A percentile compares a stretch with the other conserved stretches of the same genome.
Evolutionary conservation across 2,888 invertebrate species (phyloP).

Genomic region (Cephus pulcher): DNA sequence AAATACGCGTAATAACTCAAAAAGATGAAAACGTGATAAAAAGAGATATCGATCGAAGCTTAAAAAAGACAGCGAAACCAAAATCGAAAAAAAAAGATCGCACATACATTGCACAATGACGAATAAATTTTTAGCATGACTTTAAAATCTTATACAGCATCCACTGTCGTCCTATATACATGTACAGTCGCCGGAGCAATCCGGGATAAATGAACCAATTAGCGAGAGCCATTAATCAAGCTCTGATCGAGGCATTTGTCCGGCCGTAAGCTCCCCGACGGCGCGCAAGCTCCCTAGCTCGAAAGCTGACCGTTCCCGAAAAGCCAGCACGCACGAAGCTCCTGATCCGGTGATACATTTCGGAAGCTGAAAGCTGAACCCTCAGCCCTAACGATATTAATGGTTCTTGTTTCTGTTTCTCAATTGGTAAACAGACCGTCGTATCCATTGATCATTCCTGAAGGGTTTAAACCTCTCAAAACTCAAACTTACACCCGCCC

Average conservation of each 20-base stretch:
- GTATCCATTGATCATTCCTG: not conserved
- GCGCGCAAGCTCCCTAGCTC: not conserved
- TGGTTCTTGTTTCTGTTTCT: slow-evolving; percentile 4
- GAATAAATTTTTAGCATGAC: too few relatives aligned
- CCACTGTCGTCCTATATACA: not conserved
- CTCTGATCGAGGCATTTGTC: slow-evolving; percentile 25
- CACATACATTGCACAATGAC: not conserved
- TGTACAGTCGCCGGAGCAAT: not conserved
- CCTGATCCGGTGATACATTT: slow-evolving; percentile 7
- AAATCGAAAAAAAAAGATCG: not conserved
- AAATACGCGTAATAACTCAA: not conserved
- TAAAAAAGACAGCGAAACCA: not conserved
- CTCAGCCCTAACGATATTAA: not conserved
- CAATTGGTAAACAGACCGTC: not conserved
- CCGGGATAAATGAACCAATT: slow-evolving; percentile 35
- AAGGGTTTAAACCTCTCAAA: not conserved
- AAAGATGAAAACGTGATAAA: not conserved
- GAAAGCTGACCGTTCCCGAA: not conserved
- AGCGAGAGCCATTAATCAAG: slow-evolving; percentile 34
- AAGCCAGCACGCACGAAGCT: not conserved
- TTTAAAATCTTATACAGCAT: not conserved
- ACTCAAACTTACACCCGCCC: not conserved
- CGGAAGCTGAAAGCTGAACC: slow-evolving; percentile 2
- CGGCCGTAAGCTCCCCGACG: not conserved
- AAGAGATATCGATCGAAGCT: not conserved